phyloP scores from a whole-genome alignment of 2,797 vertebrate species.

The Podarcis siculus region DNA sequence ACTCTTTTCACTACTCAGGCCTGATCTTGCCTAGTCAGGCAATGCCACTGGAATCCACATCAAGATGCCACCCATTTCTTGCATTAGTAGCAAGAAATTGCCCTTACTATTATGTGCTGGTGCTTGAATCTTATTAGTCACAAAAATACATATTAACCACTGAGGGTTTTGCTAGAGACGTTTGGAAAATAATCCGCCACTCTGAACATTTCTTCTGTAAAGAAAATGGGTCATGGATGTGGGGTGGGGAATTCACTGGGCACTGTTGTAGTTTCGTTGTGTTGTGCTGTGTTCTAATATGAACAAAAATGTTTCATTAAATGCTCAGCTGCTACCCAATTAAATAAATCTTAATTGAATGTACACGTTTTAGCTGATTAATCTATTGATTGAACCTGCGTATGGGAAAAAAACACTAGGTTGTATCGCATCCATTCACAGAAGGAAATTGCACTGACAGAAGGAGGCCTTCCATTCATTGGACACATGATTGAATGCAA shows the following conservation, averaged over 20 bases:
- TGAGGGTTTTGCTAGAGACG: neutral
- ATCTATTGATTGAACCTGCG: neutral
- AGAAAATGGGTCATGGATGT: neutral
- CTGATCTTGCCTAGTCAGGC: neutral
- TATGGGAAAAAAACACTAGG: neutral
- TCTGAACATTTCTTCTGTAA: neutral
- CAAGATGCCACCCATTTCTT: neutral
- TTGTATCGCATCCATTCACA: neutral
- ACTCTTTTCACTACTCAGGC: neutral
- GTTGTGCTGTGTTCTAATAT: neutral
- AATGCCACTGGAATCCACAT: neutral
- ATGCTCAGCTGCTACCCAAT: neutral
- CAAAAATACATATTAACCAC: neutral
- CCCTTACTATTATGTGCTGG: too few species aligned
- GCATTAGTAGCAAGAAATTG: too few species aligned
- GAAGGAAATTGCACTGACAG: neutral
- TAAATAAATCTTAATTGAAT: neutral
- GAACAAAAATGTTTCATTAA: neutral
- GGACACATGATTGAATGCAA: neutral
- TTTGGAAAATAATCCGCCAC: neutral
- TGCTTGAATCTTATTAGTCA: neutral
- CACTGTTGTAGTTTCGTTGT: neutral
- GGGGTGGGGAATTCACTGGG: neutral
- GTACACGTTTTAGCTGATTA: neutral
- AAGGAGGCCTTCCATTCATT: neutral